Evolutionary conservation across 2,113 vertebrate genomes (phyloP), one percentile per base, ranked within the genome.

Genomic region (Pyrgilauda ruficollis): DNA sequence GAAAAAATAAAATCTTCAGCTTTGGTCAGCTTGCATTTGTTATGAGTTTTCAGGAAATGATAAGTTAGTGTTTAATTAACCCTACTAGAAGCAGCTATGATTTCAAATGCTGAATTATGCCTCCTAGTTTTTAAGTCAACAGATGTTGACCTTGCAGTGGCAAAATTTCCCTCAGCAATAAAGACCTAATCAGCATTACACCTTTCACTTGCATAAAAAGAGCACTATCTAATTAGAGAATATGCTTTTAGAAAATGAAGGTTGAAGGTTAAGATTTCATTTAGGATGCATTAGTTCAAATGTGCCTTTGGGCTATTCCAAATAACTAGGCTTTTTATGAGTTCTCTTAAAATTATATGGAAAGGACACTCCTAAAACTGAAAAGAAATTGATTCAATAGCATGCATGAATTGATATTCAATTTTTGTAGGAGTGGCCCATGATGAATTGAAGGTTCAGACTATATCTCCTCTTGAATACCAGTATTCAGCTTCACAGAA

Each of bases 201-300:
- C 83, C 92, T 94, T 97, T 97, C 83, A 87, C 82, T 96, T 97
- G 89, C 83, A 95, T 96, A 82, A 91, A 84, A 97, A 97, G 91
- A 89, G 58, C 76, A 90, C 89, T 77, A 94, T 93, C 70, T 95
- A 97, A 98, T 97, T 97, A 97, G 91, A 97, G 97, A 94, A 91
- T 78, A 95, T 89, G 84, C 68, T 97, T 96, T 96, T 96, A 4
- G 72, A 89, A 97, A 97, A 94, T 91, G 67, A 87, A 98, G 96
- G 97, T 98, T 94, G 87, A 96, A 97, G 97, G 97, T 98, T 98
- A 98, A 97, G 97, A 96, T 97, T 97, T 97, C 96, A 97, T 97
- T 98, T 97, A 97, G 94, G 93, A 90, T 94, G 78, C 89, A 97
- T 98, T 97, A 98, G 78, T 84, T 94, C 95, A 97, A 98, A 97